Conservation (phyloP, 2,888 invertebrate species). For the Calliphora vomitoria region DNA sequence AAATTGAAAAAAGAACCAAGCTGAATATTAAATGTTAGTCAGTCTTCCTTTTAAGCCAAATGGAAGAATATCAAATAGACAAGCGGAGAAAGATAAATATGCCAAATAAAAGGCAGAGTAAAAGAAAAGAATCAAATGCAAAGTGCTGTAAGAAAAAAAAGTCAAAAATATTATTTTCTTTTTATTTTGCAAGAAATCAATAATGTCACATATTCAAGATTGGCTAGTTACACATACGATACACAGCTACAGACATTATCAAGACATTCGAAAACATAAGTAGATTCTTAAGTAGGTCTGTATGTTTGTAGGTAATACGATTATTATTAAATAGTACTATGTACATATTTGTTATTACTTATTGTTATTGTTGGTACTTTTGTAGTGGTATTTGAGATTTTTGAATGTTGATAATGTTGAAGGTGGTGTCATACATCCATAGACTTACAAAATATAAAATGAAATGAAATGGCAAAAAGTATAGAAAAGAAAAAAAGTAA, state of each 20-base stretch:
- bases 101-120: slow-evolving; percentile 3
- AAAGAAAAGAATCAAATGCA: background rate
- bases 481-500: slow-evolving; percentile 24
- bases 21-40: background rate
- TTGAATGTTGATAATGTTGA: slow-evolving; percentile 46
- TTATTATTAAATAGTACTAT: slow-evolving; percentile 22
- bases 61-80: background rate
- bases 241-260: background rate
- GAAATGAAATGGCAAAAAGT: background rate
- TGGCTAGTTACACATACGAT: background rate
- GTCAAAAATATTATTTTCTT: background rate
- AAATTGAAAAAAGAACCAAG: background rate
- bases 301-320: slow-evolving; percentile 34
- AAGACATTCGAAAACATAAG: background rate
- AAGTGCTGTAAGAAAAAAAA: background rate
- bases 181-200: slow-evolving; percentile 5
- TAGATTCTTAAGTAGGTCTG: background rate
- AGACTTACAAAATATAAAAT: slow-evolving; percentile 1
- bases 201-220: slow-evolving; percentile 18
- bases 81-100: background rate
- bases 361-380: slow-evolving; percentile 33
- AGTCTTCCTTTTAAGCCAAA: background rate
- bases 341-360: slow-evolving; percentile 17
- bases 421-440: slow-evolving; percentile 29
- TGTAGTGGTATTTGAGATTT: slow-evolving; percentile 19